Base-by-base conservation (phyloP, 2,113 vertebrate species). In the Scortum barcoo region DNA sequence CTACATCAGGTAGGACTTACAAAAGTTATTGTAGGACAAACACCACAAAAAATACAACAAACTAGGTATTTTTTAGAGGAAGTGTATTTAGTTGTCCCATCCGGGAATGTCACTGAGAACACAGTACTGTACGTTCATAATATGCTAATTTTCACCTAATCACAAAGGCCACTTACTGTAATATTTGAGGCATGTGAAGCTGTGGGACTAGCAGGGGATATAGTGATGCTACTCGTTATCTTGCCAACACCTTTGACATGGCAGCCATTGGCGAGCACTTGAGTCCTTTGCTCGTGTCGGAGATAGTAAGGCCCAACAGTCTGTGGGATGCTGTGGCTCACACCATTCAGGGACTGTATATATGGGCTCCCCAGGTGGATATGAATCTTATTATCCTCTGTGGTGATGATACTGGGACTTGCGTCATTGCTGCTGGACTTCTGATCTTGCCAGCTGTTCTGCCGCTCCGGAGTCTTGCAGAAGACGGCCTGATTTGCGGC, bases 321-420 rank as follows among this genome's bases (percentile, higher is more conserved):
- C 92, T 96, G 96, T 57, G 94, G n/a, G 28, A 94, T 78, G 62
- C 87, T 62, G 51, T 92, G 88, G 77, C 80, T 68, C 66, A 82
- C 92, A 86, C 93, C 95, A 71, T 95, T 95, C 84, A 96, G 91
- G 84, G 96, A 86, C 90, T 97, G 97, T 88, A 97, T 86, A 2
- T 97, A 98, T 71, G 97, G 96, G 84, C 93, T 97, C 91, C 98
- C 98, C 91, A 99, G 96, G 84, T 98, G 97, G 93, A 99, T 99
- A 80, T 99, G 97, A 92, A 99, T 98, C 96, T 99, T 99, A 92
- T 97, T 99, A 94, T 99, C 98, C 83, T 99, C 98, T 91, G 97
- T 96, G 94, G 97, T 97, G 95, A 97, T 97, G 91, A 98, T 96
- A 85, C 95, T 97, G 76, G 97, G 96, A 91, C 96, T 95, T 0